Evolutionary conservation across 1,140 invertebrate genomes (phyloP).

Genomic region (Globodera rostochiensis): DNA sequence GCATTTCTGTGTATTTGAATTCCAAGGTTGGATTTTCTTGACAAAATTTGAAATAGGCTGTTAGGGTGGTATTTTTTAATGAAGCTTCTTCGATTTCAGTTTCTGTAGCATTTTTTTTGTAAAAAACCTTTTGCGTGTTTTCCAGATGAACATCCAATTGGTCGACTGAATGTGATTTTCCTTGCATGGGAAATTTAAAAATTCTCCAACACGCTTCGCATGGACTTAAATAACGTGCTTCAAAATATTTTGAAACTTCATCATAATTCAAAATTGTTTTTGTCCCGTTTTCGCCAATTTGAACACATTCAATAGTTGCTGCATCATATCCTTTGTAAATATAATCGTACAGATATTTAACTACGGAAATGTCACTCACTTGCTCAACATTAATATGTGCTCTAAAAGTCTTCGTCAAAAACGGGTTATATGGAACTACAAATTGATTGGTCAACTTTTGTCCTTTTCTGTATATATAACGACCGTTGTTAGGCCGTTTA

Average conservation of each 20-base stretch:
- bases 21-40: neutral
- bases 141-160: conserved; percentile 17
- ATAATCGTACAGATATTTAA: conserved; percentile 11
- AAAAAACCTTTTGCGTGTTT: conserved; percentile 8
- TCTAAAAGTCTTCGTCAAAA: neutral
- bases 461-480: neutral
- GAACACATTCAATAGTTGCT: neutral
- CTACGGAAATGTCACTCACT: neutral
- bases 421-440: neutral
- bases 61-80: too few species aligned
- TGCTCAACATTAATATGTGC: neutral
- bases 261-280: conserved; percentile 27
- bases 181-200: conserved; percentile 19
- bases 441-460: neutral
- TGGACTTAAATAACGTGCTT: conserved; percentile 3
- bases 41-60: conserved; percentile 19
- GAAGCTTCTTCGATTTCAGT: conserved; percentile 7
- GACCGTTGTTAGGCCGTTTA: neutral
- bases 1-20: conserved; percentile 20
- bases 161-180: conserved; percentile 17
- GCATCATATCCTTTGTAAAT: conserved; percentile 13
- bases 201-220: conserved; percentile 12
- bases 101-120: conserved; percentile 1
- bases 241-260: conserved; percentile 3
- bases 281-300: neutral